Base-by-base conservation (phyloP, 2,888 invertebrate species). In the Entomobrya proxima region DNA sequence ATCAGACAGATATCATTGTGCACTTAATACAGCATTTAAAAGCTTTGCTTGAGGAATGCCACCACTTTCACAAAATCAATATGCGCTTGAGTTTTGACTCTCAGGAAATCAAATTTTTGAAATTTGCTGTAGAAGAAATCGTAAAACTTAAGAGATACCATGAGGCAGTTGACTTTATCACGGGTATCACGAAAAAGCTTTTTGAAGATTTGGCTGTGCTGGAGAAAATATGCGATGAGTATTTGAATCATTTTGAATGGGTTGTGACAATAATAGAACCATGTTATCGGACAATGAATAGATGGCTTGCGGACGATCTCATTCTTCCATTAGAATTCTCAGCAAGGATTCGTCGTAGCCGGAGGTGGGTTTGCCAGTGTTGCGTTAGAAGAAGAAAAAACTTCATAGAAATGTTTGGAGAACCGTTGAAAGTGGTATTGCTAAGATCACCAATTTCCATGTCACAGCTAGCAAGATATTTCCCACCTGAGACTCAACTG, bases 21-120 rank as follows among this genome's bases (percentile, higher is more conserved):
- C 80, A 86, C 15, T 47, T 86, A 30, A 88, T 88, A 47, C 72
- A 85, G 1, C 88, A 88, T 67, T 24, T 88, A 11, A 81, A 74
- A 9, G 85, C 88, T 4, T 40, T 88, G 24, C 27, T 88, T 11
- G 80, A 76, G 15, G 88, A 88, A 18, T 72, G 75, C 11, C 72
- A 79, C 15, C 11, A 35, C 2, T 88, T 88, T 32, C 77, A 80
- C 52, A 69, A 47, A 24, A 44, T 52, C 18, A 84, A 88, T 37
- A 61, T 88, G 47, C 84, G 55, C 7, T 24, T 88, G 15, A 88
- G 76, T n/a, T 88, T 86, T 44, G 88, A 85, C 37, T 47, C 32
- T n/a, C 85, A 85, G n/a, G 88, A 88, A 58, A 50, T 88, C 32
- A 86, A 83, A 72, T 86, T 82, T 35, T 32, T 86, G 0, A 67